Base-by-base conservation (phyloP, 2,888 invertebrate species). In the Drosophila mayaguana region DNA sequence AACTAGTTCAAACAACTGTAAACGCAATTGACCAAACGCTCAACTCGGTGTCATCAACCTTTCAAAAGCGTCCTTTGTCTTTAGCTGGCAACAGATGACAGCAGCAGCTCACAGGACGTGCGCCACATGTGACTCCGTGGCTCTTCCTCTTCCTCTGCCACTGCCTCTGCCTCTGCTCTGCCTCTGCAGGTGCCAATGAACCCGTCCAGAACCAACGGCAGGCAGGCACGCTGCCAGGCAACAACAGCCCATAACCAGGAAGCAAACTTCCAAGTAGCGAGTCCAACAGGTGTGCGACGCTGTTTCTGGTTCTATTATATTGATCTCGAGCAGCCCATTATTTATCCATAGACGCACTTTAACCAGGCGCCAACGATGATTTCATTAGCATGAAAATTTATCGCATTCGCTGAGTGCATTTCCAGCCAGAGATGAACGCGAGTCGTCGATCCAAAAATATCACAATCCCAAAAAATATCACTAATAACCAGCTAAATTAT, bases 1-100 rank as follows among this genome's bases (percentile, higher is more conserved):
- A 85, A 85, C 84, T 85, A 85, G 90, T 90, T 77, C 89, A 88
- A 76, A 83, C 90, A 86, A 89, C 86, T 86, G 90, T 86, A 88
- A 86, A 83, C 67, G 72, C 86, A 83, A 80, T 82, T 70, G 73
- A 72, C 63, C 34, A 76, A 77, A 69, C 63, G 70, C 60, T 73
- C 51, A 53, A 22, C 48, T 42, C 56, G 72, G 90, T 88, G 86
- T 86, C 86, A 90, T 86, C 89, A 88, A 90, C 86, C 86, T 85
- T 80, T 76, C 53, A 55, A 74, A 75, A 83, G 72, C 73, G 89
- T 83, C 81, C 80, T 81, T 89, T 89, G 75, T 83, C 78, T 83
- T 77, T 64, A 43, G 69, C 70, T 63, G 68, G 79, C 70, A 81
- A 53, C 86, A 86, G 90, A 86, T 86, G 86, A 89, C 86, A 81